Conservation (phyloP, 2,113 vertebrate genomes). For the Oncorhynchus kisutch region DNA sequence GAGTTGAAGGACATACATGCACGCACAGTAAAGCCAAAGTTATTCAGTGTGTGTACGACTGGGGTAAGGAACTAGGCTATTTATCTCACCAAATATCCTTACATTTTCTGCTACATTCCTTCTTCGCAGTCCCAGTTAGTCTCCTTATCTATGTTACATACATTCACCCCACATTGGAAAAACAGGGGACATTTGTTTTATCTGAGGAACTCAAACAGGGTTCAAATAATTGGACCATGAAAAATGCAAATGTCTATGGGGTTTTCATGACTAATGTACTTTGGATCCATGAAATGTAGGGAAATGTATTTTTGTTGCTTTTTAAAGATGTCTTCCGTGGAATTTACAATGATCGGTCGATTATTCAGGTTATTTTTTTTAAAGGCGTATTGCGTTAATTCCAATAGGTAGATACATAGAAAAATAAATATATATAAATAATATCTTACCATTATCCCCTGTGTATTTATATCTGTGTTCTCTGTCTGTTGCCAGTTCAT, state of each 20-base stretch:
- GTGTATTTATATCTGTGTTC: too few species aligned
- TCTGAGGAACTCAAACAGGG: slow-evolving; percentile 26
- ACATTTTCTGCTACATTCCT: background rate
- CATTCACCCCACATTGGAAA: background rate
- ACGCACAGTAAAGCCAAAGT: too few species aligned
- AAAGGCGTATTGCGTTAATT: slow-evolving; percentile 17
- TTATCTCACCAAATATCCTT: background rate
- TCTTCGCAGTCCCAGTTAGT: background rate
- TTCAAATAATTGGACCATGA: slow-evolving; percentile 13
- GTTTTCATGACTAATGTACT: background rate
- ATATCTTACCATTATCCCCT: too few species aligned
- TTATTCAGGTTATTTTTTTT: slow-evolving; percentile 55
- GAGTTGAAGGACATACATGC: too few species aligned
- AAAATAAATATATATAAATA: slow-evolving; percentile 44
- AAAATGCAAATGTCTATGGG: slow-evolving; percentile 24
- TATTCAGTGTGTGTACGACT: too few species aligned
- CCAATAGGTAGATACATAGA: slow-evolving; percentile 34
- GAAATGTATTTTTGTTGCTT: slow-evolving; percentile 35
- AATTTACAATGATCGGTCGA: slow-evolving; percentile 57
- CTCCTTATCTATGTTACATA: background rate
- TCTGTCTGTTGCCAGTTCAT: too few species aligned
- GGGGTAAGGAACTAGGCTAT: too few species aligned
- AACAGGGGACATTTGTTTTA: background rate
- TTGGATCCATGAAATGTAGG: slow-evolving; percentile 17
- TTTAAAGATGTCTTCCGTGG: slow-evolving; percentile 70